phyloP scores from a whole-genome alignment of 2,888 invertebrate species.

The Capitulum mitella region DNA sequence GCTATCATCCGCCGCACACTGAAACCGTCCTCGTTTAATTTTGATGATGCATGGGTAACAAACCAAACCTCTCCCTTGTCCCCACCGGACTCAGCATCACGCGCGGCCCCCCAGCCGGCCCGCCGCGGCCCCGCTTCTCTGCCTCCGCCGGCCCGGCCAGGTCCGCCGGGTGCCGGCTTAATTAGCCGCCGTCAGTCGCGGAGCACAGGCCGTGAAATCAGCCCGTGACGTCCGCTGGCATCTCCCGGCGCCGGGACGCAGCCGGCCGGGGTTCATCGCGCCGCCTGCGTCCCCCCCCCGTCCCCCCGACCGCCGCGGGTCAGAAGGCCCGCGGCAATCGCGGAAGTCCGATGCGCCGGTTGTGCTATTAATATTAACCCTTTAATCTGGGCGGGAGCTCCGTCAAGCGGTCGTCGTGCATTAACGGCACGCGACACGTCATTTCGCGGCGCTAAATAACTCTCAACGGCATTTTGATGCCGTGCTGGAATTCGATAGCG shows the following conservation, averaged over 20 bases:
- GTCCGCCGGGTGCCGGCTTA: slow-evolving; percentile 29
- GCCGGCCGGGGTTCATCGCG: neutral
- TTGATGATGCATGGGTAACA: too few relatives aligned
- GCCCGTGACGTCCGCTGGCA: neutral
- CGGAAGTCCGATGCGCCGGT: neutral
- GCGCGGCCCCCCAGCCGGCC: neutral
- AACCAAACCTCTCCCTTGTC: neutral
- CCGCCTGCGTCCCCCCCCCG: too few relatives aligned
- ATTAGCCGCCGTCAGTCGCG: neutral
- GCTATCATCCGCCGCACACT: too few relatives aligned
- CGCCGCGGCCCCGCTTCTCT: too few relatives aligned
- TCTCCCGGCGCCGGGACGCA: neutral
- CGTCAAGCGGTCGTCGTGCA: neutral
- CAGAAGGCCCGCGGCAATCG: too few relatives aligned
- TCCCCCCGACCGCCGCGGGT: too few relatives aligned
- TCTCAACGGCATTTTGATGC: too few relatives aligned
- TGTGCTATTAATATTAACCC: slow-evolving; percentile 18
- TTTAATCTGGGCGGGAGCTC: neutral
- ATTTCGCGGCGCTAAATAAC: too few relatives aligned
- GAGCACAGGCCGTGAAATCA: neutral
- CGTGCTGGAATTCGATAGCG: too few relatives aligned
- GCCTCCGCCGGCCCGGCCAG: neutral
- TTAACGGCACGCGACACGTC: neutral
- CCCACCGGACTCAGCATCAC: neutral
- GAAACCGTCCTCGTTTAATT: too few relatives aligned